These are phyloP conservation scores for Moxostoma hubbsi DNA, from an alignment of 2,797 vertebrate species.

Conservation along the genomic window DNA sequence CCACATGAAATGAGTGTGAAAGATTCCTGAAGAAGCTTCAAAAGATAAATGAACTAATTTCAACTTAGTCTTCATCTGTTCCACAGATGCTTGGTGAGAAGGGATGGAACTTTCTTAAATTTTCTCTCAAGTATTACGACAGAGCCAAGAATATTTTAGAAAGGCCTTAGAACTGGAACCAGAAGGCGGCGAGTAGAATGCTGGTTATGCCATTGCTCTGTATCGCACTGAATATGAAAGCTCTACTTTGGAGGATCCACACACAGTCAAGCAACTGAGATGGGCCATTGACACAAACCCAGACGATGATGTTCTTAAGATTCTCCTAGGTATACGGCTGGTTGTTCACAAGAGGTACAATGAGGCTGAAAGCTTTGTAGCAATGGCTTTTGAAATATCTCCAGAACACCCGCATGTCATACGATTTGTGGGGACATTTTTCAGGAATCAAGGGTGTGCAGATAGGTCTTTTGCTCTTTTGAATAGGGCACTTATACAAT, in stretches of 20 bases:
- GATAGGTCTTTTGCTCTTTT: constrained; percentile 69
- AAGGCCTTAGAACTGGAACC: constrained; percentile 76
- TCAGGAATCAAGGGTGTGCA: constrained; percentile 63
- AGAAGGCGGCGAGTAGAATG: constrained; percentile 72
- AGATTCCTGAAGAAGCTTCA: constrained; percentile 71
- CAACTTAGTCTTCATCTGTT: constrained; percentile 38
- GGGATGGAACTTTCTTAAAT: constrained; percentile 78
- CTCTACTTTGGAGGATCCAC: fast-evolving
- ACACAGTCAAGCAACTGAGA: constrained; percentile 66
- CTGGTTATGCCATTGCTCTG: constrained; percentile 72
- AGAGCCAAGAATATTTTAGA: constrained; percentile 76
- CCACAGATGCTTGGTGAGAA: constrained; percentile 76
- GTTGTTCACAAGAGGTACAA: not conserved
- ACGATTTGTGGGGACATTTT: constrained; percentile 78
- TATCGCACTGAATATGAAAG: constrained; percentile 59
- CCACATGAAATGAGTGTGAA: constrained; percentile 68
- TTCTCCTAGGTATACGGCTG: constrained; percentile 75
- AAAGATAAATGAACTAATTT: constrained; percentile 55
- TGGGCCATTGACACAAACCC: constrained; percentile 72
- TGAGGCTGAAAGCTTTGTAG: constrained; percentile 73
- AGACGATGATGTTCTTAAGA: constrained; percentile 64
- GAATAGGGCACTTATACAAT: constrained; percentile 63
- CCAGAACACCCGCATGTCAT: constrained; percentile 71
- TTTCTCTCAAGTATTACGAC: constrained; percentile 66
- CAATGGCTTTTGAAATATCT: constrained; percentile 69